Percentiles rank a stretch among this genome's conserved stretches.
phyloP scores from a whole-genome alignment of 2,113 vertebrate species.

The Chaetura pelagica region DNA sequence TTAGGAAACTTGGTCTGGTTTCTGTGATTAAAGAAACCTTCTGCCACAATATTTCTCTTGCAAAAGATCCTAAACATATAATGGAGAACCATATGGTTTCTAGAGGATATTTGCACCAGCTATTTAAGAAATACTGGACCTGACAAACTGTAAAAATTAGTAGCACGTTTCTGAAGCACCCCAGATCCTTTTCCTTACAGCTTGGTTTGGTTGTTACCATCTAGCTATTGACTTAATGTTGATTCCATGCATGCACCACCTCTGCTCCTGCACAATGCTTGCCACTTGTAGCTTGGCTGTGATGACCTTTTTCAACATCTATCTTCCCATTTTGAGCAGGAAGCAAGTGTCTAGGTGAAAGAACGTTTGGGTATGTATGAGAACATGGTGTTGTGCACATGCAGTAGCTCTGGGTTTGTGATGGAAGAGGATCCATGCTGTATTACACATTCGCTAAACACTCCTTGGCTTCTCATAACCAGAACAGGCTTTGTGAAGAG shows the following conservation, averaged over 20 bases:
- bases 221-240: background rate
- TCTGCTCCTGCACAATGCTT: background rate
- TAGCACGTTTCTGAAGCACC: background rate
- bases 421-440: background rate
- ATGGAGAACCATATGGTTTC: background rate
- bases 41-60: background rate
- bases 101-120: background rate
- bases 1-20: background rate
- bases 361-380: background rate
- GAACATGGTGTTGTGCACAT: background rate
- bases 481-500: background rate
- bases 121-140: background rate
- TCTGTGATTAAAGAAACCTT: background rate
- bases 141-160: background rate
- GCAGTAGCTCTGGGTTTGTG: background rate
- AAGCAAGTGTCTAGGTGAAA: background rate
- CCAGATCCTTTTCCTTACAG: background rate
- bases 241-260: background rate
- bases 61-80: background rate
- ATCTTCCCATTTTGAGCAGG: background rate
- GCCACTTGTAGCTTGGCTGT: background rate
- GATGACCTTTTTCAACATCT: background rate
- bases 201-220: background rate
- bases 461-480: background rate
- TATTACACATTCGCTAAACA: background rate